Evolutionary conservation across 2,113 vertebrate species (phyloP), one percentile per base, ranked within the genome.

Genomic region (Eolophus roseicapilla): DNA sequence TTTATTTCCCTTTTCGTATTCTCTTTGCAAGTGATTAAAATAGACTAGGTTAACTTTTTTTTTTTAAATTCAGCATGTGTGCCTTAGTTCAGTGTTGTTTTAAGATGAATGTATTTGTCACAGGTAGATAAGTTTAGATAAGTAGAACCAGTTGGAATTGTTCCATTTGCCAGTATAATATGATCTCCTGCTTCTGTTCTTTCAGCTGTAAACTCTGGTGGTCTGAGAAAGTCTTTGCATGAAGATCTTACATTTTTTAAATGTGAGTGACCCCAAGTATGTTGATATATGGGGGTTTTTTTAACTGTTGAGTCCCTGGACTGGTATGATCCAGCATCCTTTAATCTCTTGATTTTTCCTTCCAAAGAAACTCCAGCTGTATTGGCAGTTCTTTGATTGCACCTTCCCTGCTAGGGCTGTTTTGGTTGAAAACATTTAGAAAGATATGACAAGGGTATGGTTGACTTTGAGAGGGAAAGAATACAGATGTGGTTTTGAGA

Each of bases 211-310:
- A 77, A 17, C 20, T 82, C 29, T 46, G 11, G 3, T 86, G 75
- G 81, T 17, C 78, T 82, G 37, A 82, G 60, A 78, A 71, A 75
- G 7, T 46, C 27, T 21, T 24, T 76, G 44, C 47, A 86, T 11
- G 20, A 35, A 85, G 33, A 33, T 46, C 7, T 52, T 82, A 21
- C 2, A 17, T 79, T 83, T 91, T 59, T 25, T 24, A 87, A 79
- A 78, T 50, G 20, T 60, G 19, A 47, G 17, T 60, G 19, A 44
- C 10, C 6, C 12, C 16, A 47, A 17, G 12, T 55, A 33, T 57
- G 9, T 9, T 64, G 13, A 19, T 64, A 31, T 0, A 1, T 64
- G 13, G 8, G 14, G 0, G 0, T 6, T 44, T 67, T 80, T 83
- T 46, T 23, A 67, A 43, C 21, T 85, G 1, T 74, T 17, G 8